These are phyloP conservation scores for Thecophora atra DNA, from an alignment of 2,888 invertebrate genomes.

Conservation along the genomic window DNA sequence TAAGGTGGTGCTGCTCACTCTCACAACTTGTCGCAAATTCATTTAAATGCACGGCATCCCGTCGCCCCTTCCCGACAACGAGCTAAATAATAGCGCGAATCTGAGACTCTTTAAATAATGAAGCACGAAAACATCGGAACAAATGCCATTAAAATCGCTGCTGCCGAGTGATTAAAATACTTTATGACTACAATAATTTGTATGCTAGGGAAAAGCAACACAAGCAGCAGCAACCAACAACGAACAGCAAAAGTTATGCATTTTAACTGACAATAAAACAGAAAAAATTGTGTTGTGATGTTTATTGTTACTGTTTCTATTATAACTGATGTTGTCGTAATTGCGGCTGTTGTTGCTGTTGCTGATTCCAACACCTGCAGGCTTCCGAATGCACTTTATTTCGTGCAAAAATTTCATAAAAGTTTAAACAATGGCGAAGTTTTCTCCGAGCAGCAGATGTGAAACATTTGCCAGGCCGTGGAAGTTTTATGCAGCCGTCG, in stretches of 20 bases:
- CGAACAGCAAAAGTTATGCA: slow-evolving; percentile 12
- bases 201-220: neutral
- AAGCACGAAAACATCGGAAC: neutral
- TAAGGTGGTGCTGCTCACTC: no score
- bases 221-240: no score
- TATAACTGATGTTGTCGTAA: neutral
- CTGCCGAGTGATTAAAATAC: slow-evolving; percentile 24
- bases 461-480: neutral
- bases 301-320: no score
- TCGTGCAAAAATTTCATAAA: slow-evolving; percentile 16
- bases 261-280: slow-evolving; percentile 3
- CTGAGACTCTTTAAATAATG: neutral
- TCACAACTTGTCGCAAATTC: no score
- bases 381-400: slow-evolving; percentile 36
- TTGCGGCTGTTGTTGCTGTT: slow-evolving; percentile 6
- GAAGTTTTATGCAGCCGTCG: slow-evolving; percentile 16
- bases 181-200: slow-evolving; percentile 24
- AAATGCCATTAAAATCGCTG: slow-evolving; percentile 13
- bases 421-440: slow-evolving; percentile 16
- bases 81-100: neutral
- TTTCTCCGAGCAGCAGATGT: neutral
- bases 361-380: slow-evolving; percentile 28
- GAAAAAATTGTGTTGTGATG: neutral
- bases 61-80: neutral
- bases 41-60: neutral